phyloP scores from a whole-genome alignment of 1,140 invertebrate species.

The Potamilus streckersoni region DNA sequence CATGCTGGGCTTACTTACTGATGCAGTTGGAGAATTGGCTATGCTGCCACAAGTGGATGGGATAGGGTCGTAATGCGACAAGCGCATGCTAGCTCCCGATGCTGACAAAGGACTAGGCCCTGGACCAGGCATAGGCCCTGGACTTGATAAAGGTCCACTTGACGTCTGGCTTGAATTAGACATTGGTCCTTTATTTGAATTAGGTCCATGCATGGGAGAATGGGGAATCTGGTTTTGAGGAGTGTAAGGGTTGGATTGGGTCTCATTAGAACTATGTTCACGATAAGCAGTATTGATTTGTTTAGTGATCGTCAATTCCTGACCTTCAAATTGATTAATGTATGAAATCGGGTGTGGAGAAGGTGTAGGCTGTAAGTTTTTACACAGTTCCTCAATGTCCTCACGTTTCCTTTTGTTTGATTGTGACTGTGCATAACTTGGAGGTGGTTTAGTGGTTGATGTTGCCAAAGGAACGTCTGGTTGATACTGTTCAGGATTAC shows the following conservation, averaged over 20 bases:
- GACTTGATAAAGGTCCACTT: conserved; percentile 55
- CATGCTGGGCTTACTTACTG: conserved; percentile 53
- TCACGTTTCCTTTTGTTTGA: conserved; percentile 63
- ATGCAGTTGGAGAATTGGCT: conserved; percentile 40
- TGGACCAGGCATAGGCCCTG: conserved; percentile 39
- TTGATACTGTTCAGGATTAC: conserved; percentile 64
- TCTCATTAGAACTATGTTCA: conserved; percentile 47
- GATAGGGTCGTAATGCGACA: conserved; percentile 60
- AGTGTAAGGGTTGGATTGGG: conserved; percentile 35
- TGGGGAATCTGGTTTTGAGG: conserved; percentile 46
- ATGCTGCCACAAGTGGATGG: conserved; percentile 36
- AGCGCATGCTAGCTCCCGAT: conserved; percentile 58
- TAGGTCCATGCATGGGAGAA: conserved; percentile 49
- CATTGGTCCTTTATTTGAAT: conserved; percentile 56
- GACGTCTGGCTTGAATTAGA: conserved; percentile 62
- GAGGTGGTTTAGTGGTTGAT: conserved; percentile 60
- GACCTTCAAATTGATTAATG: conserved; percentile 94
- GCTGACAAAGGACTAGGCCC: conserved; percentile 48
- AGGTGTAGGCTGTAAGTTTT: conserved; percentile 93
- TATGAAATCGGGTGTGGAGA: conserved; percentile 97
- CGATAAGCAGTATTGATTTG: conserved; percentile 81
- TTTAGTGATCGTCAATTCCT: conserved; percentile 96
- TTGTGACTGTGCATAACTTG: conserved; percentile 63
- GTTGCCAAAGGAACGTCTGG: conserved; percentile 50
- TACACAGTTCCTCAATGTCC: conserved; percentile 63